phyloP scores from a whole-genome alignment of 2,888 invertebrate species.

The Nomada flava region DNA sequence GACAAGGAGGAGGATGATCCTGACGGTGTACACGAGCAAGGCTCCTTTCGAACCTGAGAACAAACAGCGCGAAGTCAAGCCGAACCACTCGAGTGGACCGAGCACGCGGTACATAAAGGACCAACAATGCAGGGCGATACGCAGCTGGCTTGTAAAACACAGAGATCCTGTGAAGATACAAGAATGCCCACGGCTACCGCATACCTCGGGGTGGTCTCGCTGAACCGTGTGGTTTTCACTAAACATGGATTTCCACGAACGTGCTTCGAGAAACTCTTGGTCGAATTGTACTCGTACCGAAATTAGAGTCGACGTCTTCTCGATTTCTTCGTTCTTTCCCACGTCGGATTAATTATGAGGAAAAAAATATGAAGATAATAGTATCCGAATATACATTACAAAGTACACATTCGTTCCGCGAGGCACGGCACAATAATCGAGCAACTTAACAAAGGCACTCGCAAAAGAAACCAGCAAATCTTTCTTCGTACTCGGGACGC shows the following conservation, averaged over 20 bases:
- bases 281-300: not conserved
- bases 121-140: constrained; percentile 79
- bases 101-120: constrained; percentile 75
- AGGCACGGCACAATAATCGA: not conserved
- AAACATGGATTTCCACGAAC: constrained; percentile 35
- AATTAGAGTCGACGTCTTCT: not conserved
- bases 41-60: constrained; percentile 68
- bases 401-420: too few species aligned
- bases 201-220: constrained; percentile 54
- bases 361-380: not conserved
- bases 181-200: constrained; percentile 59
- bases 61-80: constrained; percentile 78
- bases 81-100: constrained; percentile 76
- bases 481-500: not conserved
- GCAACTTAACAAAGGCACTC: not conserved
- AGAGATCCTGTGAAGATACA: constrained; percentile 81
- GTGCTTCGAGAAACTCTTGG: not conserved
- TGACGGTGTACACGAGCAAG: constrained; percentile 63
- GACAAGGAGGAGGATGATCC: constrained; percentile 75
- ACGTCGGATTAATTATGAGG: not conserved
- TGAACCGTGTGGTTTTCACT: constrained; percentile 36
- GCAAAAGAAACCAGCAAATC: not conserved
- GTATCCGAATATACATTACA: not conserved
- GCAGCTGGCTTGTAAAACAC: constrained; percentile 83
- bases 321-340: not conserved